phyloP scores from a whole-genome alignment of 2,113 vertebrate genomes.

The Tragelaphus imberbis region DNA sequence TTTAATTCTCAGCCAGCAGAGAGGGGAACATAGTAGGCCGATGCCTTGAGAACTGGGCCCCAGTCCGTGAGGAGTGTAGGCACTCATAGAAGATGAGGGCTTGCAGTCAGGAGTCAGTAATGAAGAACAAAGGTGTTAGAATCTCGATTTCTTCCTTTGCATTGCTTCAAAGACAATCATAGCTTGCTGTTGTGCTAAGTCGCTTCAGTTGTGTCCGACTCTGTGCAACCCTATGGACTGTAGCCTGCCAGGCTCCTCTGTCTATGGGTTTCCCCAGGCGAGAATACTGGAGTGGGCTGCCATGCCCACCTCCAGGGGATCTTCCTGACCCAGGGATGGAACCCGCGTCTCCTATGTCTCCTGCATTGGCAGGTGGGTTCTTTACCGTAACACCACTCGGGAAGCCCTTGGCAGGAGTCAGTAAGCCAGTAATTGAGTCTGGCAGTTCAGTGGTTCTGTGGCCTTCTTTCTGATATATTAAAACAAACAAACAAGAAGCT shows the following conservation, averaged over 20 bases:
- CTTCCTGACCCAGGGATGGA: not conserved
- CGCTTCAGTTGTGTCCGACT: not conserved
- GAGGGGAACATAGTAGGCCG: not conserved
- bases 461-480: not conserved
- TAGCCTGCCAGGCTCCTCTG: not conserved
- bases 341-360: not conserved
- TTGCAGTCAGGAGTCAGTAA: not conserved
- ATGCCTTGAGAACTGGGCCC: not conserved
- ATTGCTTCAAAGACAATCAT: not conserved
- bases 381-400: not conserved
- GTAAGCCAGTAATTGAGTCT: not conserved
- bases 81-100: not conserved
- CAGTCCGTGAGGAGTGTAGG: not conserved
- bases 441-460: not conserved
- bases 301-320: not conserved
- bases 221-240: not conserved
- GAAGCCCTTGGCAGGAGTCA: not conserved
- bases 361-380: not conserved
- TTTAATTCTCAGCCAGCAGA: not conserved
- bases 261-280: not conserved
- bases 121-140: not conserved
- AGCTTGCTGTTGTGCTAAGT: not conserved
- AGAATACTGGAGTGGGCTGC: not conserved
- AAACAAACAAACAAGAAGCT: fast-evolving
- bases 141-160: not conserved